phyloP scores from a whole-genome alignment of 1,140 invertebrate species.

The Yoshiicerus persimilis region DNA sequence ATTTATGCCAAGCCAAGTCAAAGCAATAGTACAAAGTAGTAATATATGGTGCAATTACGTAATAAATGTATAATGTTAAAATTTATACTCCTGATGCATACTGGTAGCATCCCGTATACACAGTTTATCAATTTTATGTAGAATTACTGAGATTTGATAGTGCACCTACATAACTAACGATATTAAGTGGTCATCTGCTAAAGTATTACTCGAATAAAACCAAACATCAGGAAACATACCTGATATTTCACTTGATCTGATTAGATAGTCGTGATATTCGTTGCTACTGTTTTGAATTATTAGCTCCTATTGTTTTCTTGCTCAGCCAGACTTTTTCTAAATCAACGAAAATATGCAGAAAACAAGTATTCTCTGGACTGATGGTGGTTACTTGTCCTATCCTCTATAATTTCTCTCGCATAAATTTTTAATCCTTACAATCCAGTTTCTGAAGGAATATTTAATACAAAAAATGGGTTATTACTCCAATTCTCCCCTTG shows the following conservation, averaged over 20 bases:
- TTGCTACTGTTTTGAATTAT: constrained; percentile 9
- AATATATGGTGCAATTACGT: no score
- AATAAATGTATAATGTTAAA: no score
- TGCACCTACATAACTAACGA: no score
- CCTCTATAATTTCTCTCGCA: neutral
- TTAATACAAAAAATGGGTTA: neutral
- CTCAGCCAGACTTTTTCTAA: neutral
- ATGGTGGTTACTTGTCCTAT: neutral
- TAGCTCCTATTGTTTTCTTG: neutral
- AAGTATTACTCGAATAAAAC: neutral
- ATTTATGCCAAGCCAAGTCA: no score
- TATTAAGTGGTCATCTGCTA: neutral
- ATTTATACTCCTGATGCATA: no score
- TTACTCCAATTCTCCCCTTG: neutral
- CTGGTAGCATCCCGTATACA: no score
- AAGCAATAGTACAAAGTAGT: no score
- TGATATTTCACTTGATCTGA: neutral
- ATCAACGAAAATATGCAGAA: neutral
- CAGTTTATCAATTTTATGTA: no score
- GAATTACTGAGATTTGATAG: neutral
- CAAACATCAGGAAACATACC: neutral
- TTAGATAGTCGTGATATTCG: neutral
- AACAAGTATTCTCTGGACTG: neutral
- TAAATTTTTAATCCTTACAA: neutral
- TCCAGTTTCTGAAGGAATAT: neutral